These are phyloP conservation scores for Hirundo rustica DNA, from an alignment of 2,797 vertebrate genomes.

Conservation along the genomic window DNA sequence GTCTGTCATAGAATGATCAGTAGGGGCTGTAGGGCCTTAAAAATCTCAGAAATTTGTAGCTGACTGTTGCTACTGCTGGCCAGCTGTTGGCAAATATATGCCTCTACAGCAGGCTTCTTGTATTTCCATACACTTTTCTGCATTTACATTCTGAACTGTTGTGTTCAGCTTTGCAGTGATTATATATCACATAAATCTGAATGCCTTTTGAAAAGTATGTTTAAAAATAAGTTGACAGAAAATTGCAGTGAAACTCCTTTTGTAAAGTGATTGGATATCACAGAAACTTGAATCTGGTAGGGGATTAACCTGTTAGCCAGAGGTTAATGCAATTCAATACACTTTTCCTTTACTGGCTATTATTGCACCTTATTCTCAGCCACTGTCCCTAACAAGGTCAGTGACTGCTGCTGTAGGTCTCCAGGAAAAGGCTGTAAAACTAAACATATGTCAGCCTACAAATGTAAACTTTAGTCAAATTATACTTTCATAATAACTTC, in stretches of 20 bases:
- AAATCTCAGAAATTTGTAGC: neutral
- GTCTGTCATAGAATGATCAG: neutral
- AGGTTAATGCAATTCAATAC: neutral
- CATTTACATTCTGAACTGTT: neutral
- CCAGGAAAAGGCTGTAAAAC: neutral
- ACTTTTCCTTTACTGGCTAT: neutral
- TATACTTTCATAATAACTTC: constrained; percentile 36
- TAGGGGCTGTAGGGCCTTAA: neutral
- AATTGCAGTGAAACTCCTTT: neutral
- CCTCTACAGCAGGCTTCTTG: neutral
- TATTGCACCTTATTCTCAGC: neutral
- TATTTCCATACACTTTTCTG: neutral
- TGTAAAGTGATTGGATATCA: neutral
- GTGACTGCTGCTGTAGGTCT: neutral
- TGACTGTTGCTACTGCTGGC: neutral
- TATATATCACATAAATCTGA: neutral
- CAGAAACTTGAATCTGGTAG: neutral
- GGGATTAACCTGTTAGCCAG: neutral
- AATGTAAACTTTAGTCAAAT: constrained; percentile 27
- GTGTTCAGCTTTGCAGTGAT: neutral
- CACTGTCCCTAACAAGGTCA: constrained; percentile 20
- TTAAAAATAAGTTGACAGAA: constrained; percentile 16
- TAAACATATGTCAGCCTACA: neutral
- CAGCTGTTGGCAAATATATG: neutral
- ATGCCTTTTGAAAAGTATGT: neutral